Base-by-base conservation (phyloP, 2,888 invertebrate species). In the Lapara coniferarum region DNA sequence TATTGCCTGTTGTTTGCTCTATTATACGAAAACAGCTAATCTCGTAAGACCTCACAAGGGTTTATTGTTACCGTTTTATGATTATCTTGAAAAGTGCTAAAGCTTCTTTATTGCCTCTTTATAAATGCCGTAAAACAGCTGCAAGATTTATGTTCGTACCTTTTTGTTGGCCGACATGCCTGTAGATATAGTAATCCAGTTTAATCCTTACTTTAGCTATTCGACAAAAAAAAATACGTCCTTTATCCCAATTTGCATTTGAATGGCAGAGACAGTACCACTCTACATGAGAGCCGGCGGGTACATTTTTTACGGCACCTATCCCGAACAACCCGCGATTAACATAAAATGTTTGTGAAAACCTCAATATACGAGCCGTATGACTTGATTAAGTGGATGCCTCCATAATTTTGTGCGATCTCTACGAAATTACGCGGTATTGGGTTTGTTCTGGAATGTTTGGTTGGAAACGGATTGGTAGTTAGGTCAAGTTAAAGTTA, bases 341-440 rank as follows among this genome's bases (percentile, higher is more conserved):
- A 87, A 83, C 89, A 89, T 89, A 88, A 89, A 87, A 86, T 85
- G 86, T 85, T 86, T 85, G 83, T 79, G 81, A 78, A 77, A 83
- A 78, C 78, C 80, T 80, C 80, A 81, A 84, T 83, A 82, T 81
- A 78, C 76, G 76, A 76, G 74, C 77, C 75, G 71, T 79, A 83
- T 80, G 81, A 78, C 83, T 81, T 80, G 81, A 85, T 83, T 79
- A 77, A 78, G 74, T 74, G 73, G 75, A 77, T 81, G 75, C 78
- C 75, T 77, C 70, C 78, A 75, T 75, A 79, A 74, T 76, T 78
- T 76, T 71, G 71, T 77, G 71, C 71, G 69, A 74, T 75, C 75
- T 75, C 77, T 75, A 78, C 70, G 66, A 63, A 71, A 72, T 66
- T 69, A 66, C 55, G 46, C 69, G 67, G 53, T 69, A 66, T 63